phyloP scores from a whole-genome alignment of 1,140 invertebrate genomes.

The Acromyrmex echinatior region DNA sequence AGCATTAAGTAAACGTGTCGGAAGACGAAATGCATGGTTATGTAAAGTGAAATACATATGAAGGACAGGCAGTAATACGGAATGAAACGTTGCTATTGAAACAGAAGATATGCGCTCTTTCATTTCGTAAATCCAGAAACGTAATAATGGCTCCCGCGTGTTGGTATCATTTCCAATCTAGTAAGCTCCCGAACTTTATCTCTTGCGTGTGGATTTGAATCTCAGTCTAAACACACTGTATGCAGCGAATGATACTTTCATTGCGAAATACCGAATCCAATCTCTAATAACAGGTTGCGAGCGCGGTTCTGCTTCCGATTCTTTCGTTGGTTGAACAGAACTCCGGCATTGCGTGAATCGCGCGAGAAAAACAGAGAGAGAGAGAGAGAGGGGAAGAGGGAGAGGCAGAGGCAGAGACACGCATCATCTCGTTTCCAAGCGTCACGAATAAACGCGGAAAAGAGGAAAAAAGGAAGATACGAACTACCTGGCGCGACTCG shows the following conservation, averaged over 20 bases:
- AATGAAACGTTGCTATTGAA: slow-evolving; percentile 28
- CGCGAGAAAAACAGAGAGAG: neutral
- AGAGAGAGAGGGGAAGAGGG: no score
- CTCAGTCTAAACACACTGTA: slow-evolving; percentile 9
- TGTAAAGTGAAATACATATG: slow-evolving; percentile 10
- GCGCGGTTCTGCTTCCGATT: slow-evolving; percentile 16
- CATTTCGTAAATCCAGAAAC: slow-evolving; percentile 32
- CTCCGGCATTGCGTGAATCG: slow-evolving; percentile 1
- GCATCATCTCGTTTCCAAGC: neutral
- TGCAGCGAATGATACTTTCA: slow-evolving; percentile 48
- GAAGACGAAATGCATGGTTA: slow-evolving; percentile 18
- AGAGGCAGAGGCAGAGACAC: neutral
- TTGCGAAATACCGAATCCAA: slow-evolving; percentile 35
- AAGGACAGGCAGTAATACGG: neutral
- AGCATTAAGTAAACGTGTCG: slow-evolving; percentile 28
- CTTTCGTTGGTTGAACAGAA: neutral
- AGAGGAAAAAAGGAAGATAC: neutral
- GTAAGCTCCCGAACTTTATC: slow-evolving; percentile 37
- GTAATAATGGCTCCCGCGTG: slow-evolving; percentile 16
- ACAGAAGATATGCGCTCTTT: slow-evolving; percentile 14
- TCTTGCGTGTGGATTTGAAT: slow-evolving; percentile 15
- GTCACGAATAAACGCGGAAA: slow-evolving; percentile 21
- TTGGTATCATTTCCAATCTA: slow-evolving; percentile 31
- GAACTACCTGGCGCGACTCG: neutral
- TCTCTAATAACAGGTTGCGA: slow-evolving; percentile 35